Percentiles rank a stretch among this genome's conserved stretches.
Conservation (phyloP, 2,113 vertebrate genomes). For the Rhagologus leucostigma region DNA sequence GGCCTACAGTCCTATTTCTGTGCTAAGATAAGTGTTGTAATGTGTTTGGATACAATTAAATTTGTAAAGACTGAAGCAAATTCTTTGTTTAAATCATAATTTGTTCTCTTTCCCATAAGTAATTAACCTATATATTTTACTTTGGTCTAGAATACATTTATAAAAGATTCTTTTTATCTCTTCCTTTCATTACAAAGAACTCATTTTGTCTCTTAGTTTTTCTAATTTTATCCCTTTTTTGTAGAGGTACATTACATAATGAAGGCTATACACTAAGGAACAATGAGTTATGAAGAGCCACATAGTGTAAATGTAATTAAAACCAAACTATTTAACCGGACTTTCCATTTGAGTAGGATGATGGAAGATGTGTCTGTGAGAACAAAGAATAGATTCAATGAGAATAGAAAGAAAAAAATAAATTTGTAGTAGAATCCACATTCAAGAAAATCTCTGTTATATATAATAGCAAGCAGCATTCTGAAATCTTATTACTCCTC, state of each 20-base stretch:
- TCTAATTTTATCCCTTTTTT: constrained; percentile 4
- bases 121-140: constrained; percentile 22
- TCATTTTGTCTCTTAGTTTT: not conserved
- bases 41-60: not conserved
- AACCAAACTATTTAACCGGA: not conserved
- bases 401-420: not conserved
- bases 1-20: not conserved
- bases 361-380: not conserved
- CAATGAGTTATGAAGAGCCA: not conserved
- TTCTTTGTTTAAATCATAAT: constrained; percentile 3
- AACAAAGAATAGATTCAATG: not conserved
- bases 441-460: not conserved
- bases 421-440: not conserved
- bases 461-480: not conserved
- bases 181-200: not conserved
- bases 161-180: not conserved
- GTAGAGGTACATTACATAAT: not conserved
- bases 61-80: not conserved
- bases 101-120: not conserved
- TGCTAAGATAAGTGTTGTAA: not conserved
- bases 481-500: not conserved
- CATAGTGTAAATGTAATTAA: not conserved
- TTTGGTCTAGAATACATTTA: not conserved
- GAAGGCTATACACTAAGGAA: not conserved
- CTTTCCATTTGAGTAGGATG: not conserved